Conservation (phyloP, 1,140 invertebrate species). For the Microplitis demolitor region DNA sequence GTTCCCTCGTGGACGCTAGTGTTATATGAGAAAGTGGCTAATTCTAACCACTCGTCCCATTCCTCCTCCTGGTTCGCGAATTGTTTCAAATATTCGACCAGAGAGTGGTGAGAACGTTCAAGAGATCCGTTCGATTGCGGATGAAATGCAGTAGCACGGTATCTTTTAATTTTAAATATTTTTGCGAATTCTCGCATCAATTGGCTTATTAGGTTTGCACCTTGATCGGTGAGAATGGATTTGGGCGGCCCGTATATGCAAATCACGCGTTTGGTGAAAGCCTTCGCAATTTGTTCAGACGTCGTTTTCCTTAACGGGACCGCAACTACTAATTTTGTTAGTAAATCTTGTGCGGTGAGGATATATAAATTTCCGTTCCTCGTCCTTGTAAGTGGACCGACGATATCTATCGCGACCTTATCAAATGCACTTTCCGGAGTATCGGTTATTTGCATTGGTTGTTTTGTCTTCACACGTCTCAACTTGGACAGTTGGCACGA, state of each 20-base stretch:
- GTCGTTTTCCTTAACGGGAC: neutral
- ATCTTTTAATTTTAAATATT: neutral
- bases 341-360: neutral
- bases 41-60: too few relatives aligned
- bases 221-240: neutral
- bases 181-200: constrained; percentile 2
- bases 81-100: neutral
- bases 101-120: neutral
- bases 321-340: neutral
- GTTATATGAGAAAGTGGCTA: too few relatives aligned
- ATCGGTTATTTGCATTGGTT: constrained; percentile 5
- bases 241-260: neutral
- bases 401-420: neutral
- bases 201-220: neutral
- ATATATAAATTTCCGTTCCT: neutral
- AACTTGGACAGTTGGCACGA: neutral
- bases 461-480: neutral
- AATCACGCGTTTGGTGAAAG: neutral
- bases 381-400: neutral
- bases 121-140: neutral
- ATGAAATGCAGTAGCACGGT: neutral
- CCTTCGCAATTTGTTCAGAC: neutral
- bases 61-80: too few relatives aligned
- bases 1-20: too few relatives aligned
- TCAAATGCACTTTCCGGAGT: neutral